Percentiles rank a stretch among this genome's conserved stretches.
These are phyloP conservation scores for Acomys russatus DNA, from an alignment of 2,797 vertebrate species.

Conservation along the genomic window DNA sequence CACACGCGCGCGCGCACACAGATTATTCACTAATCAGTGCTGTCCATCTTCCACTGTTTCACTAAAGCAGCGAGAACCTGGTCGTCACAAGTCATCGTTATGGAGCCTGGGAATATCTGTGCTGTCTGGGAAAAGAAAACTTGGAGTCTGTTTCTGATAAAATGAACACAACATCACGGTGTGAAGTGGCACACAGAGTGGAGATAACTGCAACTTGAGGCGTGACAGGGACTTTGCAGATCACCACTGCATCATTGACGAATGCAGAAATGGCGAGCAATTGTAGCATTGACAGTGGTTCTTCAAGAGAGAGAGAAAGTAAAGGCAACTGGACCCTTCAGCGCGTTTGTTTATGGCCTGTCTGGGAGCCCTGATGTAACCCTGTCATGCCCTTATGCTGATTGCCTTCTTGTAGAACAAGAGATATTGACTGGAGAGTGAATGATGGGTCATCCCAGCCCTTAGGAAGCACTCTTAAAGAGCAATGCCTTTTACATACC, in stretches of 20 bases:
- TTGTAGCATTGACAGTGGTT: slow-evolving; percentile 75
- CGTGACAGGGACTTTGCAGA: background rate
- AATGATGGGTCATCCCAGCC: slow-evolving; percentile 92
- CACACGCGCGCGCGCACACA: no score
- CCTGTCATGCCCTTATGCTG: slow-evolving; percentile 94
- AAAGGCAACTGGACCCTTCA: slow-evolving; percentile 81
- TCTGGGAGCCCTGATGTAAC: slow-evolving; percentile 93
- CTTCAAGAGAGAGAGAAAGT: slow-evolving; percentile 82
- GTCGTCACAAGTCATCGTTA: slow-evolving; percentile 79
- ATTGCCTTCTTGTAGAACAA: slow-evolving; percentile 98
- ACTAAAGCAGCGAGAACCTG: slow-evolving; percentile 50
- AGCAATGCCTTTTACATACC: slow-evolving; percentile 86
- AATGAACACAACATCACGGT: slow-evolving; percentile 19
- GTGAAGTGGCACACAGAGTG: background rate
- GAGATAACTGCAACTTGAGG: slow-evolving; percentile 46
- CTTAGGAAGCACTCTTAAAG: slow-evolving; percentile 85
- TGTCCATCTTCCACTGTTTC: background rate
- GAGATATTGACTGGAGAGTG: slow-evolving; percentile 96
- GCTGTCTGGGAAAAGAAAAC: slow-evolving; percentile 69
- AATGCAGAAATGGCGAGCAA: slow-evolving; percentile 74
- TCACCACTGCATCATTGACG: slow-evolving; percentile 32
- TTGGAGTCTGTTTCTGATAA: slow-evolving; percentile 61
- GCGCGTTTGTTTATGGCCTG: slow-evolving; percentile 90
- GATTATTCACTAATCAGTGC: background rate
- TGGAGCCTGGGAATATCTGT: slow-evolving; percentile 61